Base-by-base conservation (phyloP, 2,797 vertebrate species). In the Sandelia bainsii region DNA sequence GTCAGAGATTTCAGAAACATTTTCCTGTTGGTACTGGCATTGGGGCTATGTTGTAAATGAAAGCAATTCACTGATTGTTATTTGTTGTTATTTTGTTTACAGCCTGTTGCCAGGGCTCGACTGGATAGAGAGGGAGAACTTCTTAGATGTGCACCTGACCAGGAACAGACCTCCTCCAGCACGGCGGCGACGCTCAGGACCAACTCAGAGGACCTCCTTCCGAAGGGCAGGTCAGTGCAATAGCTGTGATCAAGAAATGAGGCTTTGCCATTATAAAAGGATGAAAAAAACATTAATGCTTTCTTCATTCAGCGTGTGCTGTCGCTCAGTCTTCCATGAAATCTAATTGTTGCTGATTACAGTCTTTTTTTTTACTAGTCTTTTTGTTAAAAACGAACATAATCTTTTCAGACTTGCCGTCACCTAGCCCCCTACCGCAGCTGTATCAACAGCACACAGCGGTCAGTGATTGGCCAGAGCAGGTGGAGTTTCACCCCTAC, bases 81-180 rank as follows among this genome's bases (percentile, higher is more conserved):
- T 37, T 40, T 40, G 3, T 16, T 44, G 49, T 73, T 59, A 1
- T 65, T 68, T 70, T 83, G 13, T 75, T 83, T 29, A 5, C 56
- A 95, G 95, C 73, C 72, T 95, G 25, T 86, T 95, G 63, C 93
- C 93, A 3, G 94, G 94, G 7, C 91, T 96, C 1, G 95, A 96
- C 82, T 92, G 94, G 87, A 94, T 95, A 42, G 94, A 96, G 81
- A 92, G 95, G 79, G 95, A 95, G 79, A 95, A 94, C 86, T 95
- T 96, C 77, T 77, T 96, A 53, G 95, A 95, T 58, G 95, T 96
- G 39, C 95, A 96, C 77, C 88, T 96, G 62, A 96, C 95, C 1
- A 93, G 95, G 66, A 96, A 95, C 87, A 91, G 95, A 72, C 95
- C 95, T 67, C 94, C 95, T 52, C 95, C 95, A 3, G 95, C 95